Conservation (phyloP, 23 tunicate genomes). For the Trididemnum clinides region DNA sequence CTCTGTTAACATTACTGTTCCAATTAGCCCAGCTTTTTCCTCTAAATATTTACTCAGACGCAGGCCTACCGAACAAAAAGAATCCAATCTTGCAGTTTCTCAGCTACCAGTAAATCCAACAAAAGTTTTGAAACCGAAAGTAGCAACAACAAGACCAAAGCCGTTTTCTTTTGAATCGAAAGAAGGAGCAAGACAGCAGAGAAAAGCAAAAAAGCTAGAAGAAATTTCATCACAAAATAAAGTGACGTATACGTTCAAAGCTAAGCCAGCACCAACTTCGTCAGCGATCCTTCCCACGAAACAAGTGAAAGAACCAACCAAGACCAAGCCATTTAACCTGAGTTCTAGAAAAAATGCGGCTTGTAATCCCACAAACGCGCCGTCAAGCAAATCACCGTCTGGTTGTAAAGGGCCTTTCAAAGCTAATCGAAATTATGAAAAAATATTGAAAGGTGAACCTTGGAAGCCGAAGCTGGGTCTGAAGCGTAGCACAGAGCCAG, state of each 20-base stretch:
- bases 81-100: background rate
- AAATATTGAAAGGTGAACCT: conserved; percentile 39
- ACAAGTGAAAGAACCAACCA: conserved; percentile 22
- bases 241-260: conserved; percentile 15
- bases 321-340: conserved; percentile 53
- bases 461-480: conserved; percentile 28
- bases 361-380: background rate
- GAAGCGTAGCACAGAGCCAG: conserved; percentile 7
- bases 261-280: conserved; percentile 10
- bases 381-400: background rate
- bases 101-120: background rate
- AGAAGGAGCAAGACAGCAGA: conserved; percentile 15
- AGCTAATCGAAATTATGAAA: conserved; percentile 33
- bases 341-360: conserved; percentile 28
- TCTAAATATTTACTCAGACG: conserved; percentile 29
- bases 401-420: conserved; percentile 18
- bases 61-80: background rate
- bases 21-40: conserved; percentile 54
- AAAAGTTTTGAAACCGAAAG: background rate
- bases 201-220: conserved; percentile 20
- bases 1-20: conserved; percentile 25
- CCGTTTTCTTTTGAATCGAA: conserved; percentile 48
- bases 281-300: conserved; percentile 39
- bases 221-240: background rate
- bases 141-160: background rate